A percentile compares a stretch with the other conserved stretches of the same genome.
Evolutionary conservation across 2,888 invertebrate genomes (phyloP).

Genomic region (Cryptocephalus primarius): DNA sequence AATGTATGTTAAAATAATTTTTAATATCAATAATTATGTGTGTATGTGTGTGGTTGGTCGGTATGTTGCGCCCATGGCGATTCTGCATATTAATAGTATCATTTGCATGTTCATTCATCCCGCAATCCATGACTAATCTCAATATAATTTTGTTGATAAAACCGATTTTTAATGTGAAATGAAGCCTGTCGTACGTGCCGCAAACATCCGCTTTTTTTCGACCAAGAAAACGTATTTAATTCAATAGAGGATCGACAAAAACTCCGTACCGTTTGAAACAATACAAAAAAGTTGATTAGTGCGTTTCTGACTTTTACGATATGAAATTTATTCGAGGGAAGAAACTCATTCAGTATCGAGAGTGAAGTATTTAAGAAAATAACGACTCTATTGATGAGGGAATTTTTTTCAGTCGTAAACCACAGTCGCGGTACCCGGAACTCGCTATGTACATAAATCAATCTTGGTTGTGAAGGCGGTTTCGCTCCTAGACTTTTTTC

Average conservation of each 20-base stretch:
- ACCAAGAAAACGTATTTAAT: conserved; percentile 12
- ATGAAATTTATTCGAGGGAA: conserved; percentile 5
- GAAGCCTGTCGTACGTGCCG: conserved; percentile 20
- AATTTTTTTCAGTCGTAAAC: background rate
- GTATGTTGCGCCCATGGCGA: no score
- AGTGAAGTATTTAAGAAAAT: conserved; percentile 12
- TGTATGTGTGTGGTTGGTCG: no score
- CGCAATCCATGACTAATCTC: conserved; percentile 25
- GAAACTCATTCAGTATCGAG: conserved; percentile 14
- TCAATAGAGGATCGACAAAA: conserved; percentile 11
- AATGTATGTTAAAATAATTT: no score
- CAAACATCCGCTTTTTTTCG: conserved; percentile 19
- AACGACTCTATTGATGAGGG: conserved; percentile 11
- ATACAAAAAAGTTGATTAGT: conserved; percentile 21
- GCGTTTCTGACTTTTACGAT: conserved; percentile 7
- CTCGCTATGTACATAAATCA: no score
- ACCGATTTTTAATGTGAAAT: conserved; percentile 26
- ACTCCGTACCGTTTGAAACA: conserved; percentile 14
- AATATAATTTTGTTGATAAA: conserved; percentile 27
- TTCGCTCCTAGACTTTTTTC: no score
- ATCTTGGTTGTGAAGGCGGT: no score
- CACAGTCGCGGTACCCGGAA: no score
- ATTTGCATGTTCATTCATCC: conserved; percentile 1
- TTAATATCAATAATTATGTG: no score
- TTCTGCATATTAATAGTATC: background rate